Conservation (phyloP, 1,140 invertebrate species). For the Drosophila pectinifera region DNA sequence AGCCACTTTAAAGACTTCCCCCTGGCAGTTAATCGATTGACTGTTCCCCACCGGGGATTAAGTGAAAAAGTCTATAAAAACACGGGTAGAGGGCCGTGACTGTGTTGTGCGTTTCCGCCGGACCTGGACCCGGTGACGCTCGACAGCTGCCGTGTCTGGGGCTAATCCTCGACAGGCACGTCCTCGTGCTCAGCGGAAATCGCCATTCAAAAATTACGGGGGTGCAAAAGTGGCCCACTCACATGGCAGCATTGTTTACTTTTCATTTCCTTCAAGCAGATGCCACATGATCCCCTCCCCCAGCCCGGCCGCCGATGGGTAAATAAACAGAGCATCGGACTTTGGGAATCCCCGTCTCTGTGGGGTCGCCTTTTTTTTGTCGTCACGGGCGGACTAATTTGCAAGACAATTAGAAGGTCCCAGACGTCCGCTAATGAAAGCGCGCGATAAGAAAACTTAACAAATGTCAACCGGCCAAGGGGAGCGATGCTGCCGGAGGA, state of each 20-base stretch:
- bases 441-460: conserved; percentile 74
- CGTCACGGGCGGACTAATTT: conserved; percentile 68
- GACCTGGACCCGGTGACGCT: conserved; percentile 53
- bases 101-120: conserved; percentile 64
- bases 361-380: conserved; percentile 52
- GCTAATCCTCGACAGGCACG: conserved; percentile 76
- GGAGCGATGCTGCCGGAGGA: conserved; percentile 17
- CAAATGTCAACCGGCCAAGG: conserved; percentile 66
- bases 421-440: conserved; percentile 77
- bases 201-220: conserved; percentile 62
- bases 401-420: conserved; percentile 82
- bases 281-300: conserved; percentile 58
- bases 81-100: conserved; percentile 12
- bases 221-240: conserved; percentile 15
- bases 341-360: conserved; percentile 30
- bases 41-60: conserved; percentile 37
- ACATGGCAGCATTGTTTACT: conserved; percentile 67
- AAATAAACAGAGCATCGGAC: conserved; percentile 57
- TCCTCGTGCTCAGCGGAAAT: conserved; percentile 59
- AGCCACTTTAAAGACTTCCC: conserved; percentile 47
- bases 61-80: conserved; percentile 56
- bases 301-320: conserved; percentile 35
- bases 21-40: conserved; percentile 54
- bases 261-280: conserved; percentile 79
- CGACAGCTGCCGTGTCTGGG: conserved; percentile 63